Base-by-base conservation (phyloP, 1,140 invertebrate genomes). In the Eupristina koningsbergeri region DNA sequence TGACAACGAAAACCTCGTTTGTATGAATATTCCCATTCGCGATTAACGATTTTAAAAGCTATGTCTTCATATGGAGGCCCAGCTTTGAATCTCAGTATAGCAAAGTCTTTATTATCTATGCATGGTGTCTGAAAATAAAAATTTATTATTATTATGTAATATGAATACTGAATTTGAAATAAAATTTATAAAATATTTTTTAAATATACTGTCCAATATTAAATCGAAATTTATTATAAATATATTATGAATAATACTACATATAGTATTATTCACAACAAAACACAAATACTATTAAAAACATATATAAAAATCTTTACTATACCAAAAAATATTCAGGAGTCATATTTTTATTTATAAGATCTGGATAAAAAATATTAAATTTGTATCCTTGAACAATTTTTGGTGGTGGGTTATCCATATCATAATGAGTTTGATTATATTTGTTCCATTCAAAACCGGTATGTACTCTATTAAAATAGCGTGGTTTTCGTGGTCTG, bases 381-480 rank as follows among this genome's bases (percentile, higher is more conserved):
- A 99, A 99, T 91, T 99, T 99, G 93, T 99, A 99, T 41, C 99
- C 99, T 92, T 99, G 99, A 0, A 99, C 99, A 89, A 99, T 99
- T 93, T 99, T 99, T 0, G 99, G 99, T 29, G 99, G 99, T 61
- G 99, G 99, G 94, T 99, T 99, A 92, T 99, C 99, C 96, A 99
- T 98, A 90, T 99, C 99, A 91, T 99, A 99, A 93, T 99, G 99
- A 29, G 98, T 99, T 92, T 99, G 99, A 93, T 99, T 99, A 91
- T 99, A 99, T 91, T 99, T 99, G 92, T 99, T 99, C 99, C 99
- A 99, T 90, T 99, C 99, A 93, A 99, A 99, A 9, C 99, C 98
- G 63, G 96, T 97, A 91, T 98, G 97, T 0, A 98, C 96, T 85
- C 98, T 95, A 93, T 99, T 99, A 92, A 99, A 99, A 92, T 99